Percentiles rank a stretch among this genome's conserved stretches.
Evolutionary conservation across 2,888 invertebrate genomes (phyloP).

Genomic region (Tribolium freemani): DNA sequence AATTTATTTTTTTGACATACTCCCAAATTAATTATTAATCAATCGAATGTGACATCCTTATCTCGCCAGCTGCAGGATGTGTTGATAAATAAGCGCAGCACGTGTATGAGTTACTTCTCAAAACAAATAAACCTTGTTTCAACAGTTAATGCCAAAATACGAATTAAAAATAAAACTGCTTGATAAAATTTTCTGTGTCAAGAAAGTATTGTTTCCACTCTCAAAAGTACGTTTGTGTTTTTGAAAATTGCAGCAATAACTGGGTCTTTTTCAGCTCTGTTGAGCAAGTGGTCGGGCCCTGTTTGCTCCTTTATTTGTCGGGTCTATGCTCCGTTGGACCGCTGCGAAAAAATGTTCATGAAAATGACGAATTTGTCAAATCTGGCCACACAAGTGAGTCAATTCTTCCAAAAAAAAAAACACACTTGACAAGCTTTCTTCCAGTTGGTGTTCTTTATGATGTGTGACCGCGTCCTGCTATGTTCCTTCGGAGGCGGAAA

Average conservation of each 20-base stretch:
- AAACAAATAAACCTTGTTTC: neutral
- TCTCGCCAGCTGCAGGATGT: neutral
- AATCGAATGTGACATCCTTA: slow-evolving; percentile 1
- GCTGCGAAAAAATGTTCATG: slow-evolving; percentile 76
- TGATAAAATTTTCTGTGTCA: neutral
- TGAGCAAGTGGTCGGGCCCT: slow-evolving; percentile 65
- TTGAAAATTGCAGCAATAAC: neutral
- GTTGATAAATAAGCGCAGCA: neutral
- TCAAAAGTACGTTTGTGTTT: neutral
- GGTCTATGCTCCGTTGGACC: slow-evolving; percentile 75
- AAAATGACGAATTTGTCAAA: slow-evolving; percentile 80
- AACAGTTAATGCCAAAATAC: neutral
- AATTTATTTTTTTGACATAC: slow-evolving; percentile 10
- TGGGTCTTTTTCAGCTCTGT: slow-evolving; percentile 60
- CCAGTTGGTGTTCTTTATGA: slow-evolving; percentile 80
- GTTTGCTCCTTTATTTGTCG: slow-evolving; percentile 67
- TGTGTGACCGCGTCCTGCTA: slow-evolving; percentile 77
- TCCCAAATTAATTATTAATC: slow-evolving; percentile 9
- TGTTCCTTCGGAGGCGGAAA: slow-evolving; percentile 69
- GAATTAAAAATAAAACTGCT: neutral
- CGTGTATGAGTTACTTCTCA: neutral
- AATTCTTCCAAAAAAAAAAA: neutral
- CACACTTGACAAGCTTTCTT: slow-evolving; percentile 49
- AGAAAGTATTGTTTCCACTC: neutral
- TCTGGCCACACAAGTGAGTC: slow-evolving; percentile 77